Base-by-base conservation (phyloP, 2,888 invertebrate species). In the Chymomyza procnemis region DNA sequence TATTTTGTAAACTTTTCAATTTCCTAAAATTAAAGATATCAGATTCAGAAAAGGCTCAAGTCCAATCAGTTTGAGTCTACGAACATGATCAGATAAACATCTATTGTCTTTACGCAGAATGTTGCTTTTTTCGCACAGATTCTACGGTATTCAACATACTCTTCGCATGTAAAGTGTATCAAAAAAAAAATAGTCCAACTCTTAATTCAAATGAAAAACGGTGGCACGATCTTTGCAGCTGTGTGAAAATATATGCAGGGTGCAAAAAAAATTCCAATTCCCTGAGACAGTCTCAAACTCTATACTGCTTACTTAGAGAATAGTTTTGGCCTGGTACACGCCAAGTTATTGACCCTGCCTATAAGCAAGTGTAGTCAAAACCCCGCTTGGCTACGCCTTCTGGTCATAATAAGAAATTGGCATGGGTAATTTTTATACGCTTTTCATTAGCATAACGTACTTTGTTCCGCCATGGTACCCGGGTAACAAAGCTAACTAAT, bases 201-300 rank as follows among this genome's bases (percentile, higher is more conserved):
- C 1, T 41, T 12, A 41, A 41, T 41, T 41, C 34, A 41, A 41
- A 41, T 41, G 34, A 41, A 26, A 26, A 22, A 55, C 21, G 4
- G 30, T 30, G 56, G 8, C 30, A 30, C 26, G n/a, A 30, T 60
- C 64, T 66, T 58, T 55, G 59, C 67, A 78, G 72, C 72, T 78
- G 69, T 61, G 73, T 55, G 66, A 55, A 69, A 66, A 64, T 68
- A 34, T 34, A 41, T 9, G 3, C 9, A 12, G 5, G 12, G 12
- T 9, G 34, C 8, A 8, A 26, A 26, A 26, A 26, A 5, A 41
- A 41, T 41, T 12, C 12, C 12, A 3, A 9, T 41, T 41, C 34
- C 9, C 34, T 41, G 12, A 12, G 2, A 41, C 12, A 3, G 34
- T 12, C 34, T 41, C 0, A 41, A 41, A 12, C 34, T 41, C 6